phyloP scores from a whole-genome alignment of 2,888 invertebrate genomes.

The Melinaea marsaeus region DNA sequence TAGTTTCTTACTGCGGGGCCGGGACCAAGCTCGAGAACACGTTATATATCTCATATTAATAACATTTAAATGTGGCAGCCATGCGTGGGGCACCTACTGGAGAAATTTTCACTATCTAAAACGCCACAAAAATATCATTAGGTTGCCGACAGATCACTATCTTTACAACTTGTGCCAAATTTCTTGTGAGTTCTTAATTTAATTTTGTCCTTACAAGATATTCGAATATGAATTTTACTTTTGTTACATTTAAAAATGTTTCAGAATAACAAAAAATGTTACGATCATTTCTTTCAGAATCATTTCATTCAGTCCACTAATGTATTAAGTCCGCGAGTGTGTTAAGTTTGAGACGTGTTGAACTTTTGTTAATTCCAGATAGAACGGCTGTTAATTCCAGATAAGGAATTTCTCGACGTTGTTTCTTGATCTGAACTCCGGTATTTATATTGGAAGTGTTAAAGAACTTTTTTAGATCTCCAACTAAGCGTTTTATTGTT shows the following conservation, averaged over 20 bases:
- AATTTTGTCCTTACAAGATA: constrained; percentile 30
- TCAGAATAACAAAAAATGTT: background rate
- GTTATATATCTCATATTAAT: too few relatives aligned
- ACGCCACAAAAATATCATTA: too few relatives aligned
- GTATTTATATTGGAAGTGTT: constrained; percentile 31
- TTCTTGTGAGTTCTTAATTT: constrained; percentile 36
- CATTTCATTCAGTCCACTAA: background rate
- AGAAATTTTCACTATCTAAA: too few relatives aligned
- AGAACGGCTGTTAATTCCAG: constrained; percentile 52
- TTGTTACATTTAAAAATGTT: background rate
- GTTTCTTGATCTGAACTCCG: constrained; percentile 44
- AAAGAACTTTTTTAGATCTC: too few relatives aligned
- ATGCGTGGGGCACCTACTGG: too few relatives aligned
- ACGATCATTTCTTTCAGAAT: background rate
- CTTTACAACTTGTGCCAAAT: constrained; percentile 34
- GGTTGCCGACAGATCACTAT: constrained; percentile 23
- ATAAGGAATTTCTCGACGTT: constrained; percentile 49
- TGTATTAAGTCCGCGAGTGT: constrained; percentile 26
- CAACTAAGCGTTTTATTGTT: too few relatives aligned
- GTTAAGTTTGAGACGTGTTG: constrained; percentile 38
- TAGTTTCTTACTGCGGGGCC: background rate
- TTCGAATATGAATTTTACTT: constrained; percentile 12
- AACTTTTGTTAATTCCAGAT: constrained; percentile 54
- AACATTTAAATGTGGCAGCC: too few relatives aligned
- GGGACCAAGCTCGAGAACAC: too few relatives aligned